phyloP scores from a whole-genome alignment of 2,113 vertebrate genomes.

The Spilogale gracilis region DNA sequence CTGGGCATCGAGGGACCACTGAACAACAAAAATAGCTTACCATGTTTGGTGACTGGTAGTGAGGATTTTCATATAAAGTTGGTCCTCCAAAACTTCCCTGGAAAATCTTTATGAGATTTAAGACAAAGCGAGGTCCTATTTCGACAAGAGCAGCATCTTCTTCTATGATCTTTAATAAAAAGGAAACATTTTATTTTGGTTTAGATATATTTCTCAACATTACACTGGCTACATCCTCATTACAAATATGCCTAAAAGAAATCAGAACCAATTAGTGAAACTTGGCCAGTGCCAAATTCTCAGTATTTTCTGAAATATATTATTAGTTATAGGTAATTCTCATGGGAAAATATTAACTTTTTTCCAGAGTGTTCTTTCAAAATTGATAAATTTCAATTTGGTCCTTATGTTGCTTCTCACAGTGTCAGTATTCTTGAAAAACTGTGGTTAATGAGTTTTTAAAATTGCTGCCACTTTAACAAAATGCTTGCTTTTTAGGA shows the following conservation, averaged over 20 bases:
- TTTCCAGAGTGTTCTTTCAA: background rate
- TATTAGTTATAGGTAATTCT: background rate
- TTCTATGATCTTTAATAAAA: slow-evolving; percentile 94
- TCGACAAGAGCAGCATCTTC: slow-evolving; percentile 97
- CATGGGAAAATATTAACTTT: background rate
- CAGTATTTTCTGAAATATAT: slow-evolving; percentile 18
- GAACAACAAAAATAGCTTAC: slow-evolving; percentile 85
- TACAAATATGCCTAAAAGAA: slow-evolving; percentile 6
- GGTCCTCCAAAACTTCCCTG: slow-evolving; percentile 98
- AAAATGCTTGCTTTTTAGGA: background rate
- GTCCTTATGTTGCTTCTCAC: background rate
- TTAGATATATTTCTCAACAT: slow-evolving; percentile 18
- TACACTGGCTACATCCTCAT: background rate
- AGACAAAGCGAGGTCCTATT: slow-evolving; percentile 97
- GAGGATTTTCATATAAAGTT: slow-evolving; percentile 95
- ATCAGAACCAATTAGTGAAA: background rate
- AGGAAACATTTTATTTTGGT: slow-evolving; percentile 25
- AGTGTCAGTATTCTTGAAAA: background rate
- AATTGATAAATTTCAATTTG: slow-evolving; percentile 16
- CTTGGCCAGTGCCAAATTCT: background rate
- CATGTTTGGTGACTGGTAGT: slow-evolving; percentile 96
- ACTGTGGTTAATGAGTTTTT: background rate
- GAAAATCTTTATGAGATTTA: slow-evolving; percentile 98
- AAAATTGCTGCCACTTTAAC: background rate
- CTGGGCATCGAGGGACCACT: background rate